Evolutionary conservation across 2,888 invertebrate species (phyloP).

Genomic region (Volucella bombylans): DNA sequence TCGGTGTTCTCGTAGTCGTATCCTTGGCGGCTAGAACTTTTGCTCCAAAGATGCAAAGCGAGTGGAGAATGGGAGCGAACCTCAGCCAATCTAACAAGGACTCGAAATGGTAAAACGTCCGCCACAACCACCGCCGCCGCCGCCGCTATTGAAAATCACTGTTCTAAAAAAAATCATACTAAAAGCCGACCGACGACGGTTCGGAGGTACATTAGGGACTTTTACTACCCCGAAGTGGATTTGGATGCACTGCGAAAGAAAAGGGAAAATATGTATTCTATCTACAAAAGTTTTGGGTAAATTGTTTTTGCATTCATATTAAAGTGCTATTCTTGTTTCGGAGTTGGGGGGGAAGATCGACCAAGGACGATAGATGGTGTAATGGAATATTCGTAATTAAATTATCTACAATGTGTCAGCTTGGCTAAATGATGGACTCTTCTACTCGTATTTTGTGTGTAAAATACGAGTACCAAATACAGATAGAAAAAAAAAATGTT

Average conservation of each 20-base stretch:
- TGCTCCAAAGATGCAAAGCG: constrained; percentile 61
- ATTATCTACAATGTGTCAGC: constrained; percentile 2
- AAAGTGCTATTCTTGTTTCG: constrained; percentile 13
- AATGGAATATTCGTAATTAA: constrained; percentile 31
- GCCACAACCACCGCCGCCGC: constrained; percentile 6
- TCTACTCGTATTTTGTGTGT: too few relatives aligned
- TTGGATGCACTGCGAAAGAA: constrained; percentile 42
- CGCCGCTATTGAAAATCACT: constrained; percentile 60
- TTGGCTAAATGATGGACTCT: not conserved
- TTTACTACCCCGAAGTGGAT: constrained; percentile 58
- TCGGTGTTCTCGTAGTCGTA: constrained; percentile 8
- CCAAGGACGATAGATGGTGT: not conserved
- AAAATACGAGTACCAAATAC: too few relatives aligned
- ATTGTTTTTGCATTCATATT: constrained; percentile 14
- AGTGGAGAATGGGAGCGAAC: constrained; percentile 17
- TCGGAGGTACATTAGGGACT: constrained; percentile 61
- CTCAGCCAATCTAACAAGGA: constrained; percentile 63
- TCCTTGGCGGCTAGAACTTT: constrained; percentile 62
- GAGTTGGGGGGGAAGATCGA: not conserved
- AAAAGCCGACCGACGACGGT: constrained; percentile 53
- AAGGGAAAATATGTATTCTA: constrained; percentile 6
- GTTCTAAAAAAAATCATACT: constrained; percentile 62
- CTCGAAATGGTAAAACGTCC: constrained; percentile 47
- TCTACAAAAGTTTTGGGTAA: constrained; percentile 3
- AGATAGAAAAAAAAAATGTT: too few relatives aligned